A percentile compares a stretch with the other conserved stretches of the same genome.
Conservation (phyloP, 2,888 invertebrate species). For the Amblyjoppa proteus region DNA sequence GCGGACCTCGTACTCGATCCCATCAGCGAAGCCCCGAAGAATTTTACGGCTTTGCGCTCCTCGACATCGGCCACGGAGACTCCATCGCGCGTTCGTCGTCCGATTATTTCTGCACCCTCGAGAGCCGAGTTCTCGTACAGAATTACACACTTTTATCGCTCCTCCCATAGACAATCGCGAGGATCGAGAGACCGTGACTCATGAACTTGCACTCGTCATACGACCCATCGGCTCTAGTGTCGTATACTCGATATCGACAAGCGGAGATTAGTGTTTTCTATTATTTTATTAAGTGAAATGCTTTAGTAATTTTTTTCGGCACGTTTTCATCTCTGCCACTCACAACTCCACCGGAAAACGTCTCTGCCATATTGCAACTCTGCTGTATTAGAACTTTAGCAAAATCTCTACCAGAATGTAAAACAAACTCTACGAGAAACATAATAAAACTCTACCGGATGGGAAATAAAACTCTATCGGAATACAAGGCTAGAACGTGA, state of each 20-base stretch:
- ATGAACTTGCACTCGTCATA: slow-evolving; percentile 44
- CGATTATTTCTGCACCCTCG: slow-evolving; percentile 38
- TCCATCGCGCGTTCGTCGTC: slow-evolving; percentile 25
- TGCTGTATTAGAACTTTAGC: too few species aligned
- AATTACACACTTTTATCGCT: slow-evolving; percentile 33
- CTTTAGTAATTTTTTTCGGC: too few species aligned
- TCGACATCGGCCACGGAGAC: slow-evolving; percentile 2
- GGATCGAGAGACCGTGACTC: slow-evolving; percentile 44
- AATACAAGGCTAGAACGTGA: too few species aligned
- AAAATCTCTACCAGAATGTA: too few species aligned
- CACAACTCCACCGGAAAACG: too few species aligned
- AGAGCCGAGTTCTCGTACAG: background rate
- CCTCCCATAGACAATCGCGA: slow-evolving; percentile 27
- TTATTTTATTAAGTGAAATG: background rate
- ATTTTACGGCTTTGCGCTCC: slow-evolving; percentile 31
- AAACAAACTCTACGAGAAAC: too few species aligned
- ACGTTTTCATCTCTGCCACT: too few species aligned
- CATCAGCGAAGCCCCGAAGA: slow-evolving; percentile 48
- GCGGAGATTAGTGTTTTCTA: background rate
- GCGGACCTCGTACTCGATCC: slow-evolving; percentile 45
- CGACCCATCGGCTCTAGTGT: background rate
- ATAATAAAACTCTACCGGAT: too few species aligned
- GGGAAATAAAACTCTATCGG: too few species aligned
- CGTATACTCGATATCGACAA: slow-evolving; percentile 24
- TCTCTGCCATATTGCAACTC: too few species aligned